phyloP scores from a whole-genome alignment of 2,113 vertebrate genomes.

The Brienomyrus brachyistius region DNA sequence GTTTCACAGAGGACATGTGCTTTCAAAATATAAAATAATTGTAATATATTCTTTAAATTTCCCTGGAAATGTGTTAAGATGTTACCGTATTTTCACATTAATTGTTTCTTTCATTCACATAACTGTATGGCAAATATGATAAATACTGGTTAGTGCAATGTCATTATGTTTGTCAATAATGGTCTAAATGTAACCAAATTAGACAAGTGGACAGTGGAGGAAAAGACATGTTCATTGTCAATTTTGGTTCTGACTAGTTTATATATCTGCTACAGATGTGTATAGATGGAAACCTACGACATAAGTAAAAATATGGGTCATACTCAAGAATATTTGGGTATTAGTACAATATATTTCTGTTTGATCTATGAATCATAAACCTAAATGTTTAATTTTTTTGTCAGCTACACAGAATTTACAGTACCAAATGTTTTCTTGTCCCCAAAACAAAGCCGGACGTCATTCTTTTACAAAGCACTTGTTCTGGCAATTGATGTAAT shows the following conservation, averaged over 20 bases:
- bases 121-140: neutral
- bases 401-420: neutral
- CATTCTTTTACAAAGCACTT: neutral
- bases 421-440: neutral
- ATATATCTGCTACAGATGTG: neutral
- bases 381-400: neutral
- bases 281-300: neutral
- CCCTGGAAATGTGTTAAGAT: neutral
- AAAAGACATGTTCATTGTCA: neutral
- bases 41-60: neutral
- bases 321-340: neutral
- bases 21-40: neutral
- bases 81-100: neutral
- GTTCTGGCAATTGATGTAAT: neutral
- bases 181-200: neutral
- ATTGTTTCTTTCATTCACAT: neutral
- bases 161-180: neutral
- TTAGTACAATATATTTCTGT: neutral
- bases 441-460: neutral
- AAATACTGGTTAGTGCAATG: neutral
- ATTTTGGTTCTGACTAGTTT: neutral
- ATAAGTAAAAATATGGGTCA: neutral
- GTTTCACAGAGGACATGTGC: neutral
- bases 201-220: neutral
- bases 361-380: neutral